Evolutionary conservation across 2,797 vertebrate genomes (phyloP).

Genomic region (Melanotaenia pygmaea): DNA sequence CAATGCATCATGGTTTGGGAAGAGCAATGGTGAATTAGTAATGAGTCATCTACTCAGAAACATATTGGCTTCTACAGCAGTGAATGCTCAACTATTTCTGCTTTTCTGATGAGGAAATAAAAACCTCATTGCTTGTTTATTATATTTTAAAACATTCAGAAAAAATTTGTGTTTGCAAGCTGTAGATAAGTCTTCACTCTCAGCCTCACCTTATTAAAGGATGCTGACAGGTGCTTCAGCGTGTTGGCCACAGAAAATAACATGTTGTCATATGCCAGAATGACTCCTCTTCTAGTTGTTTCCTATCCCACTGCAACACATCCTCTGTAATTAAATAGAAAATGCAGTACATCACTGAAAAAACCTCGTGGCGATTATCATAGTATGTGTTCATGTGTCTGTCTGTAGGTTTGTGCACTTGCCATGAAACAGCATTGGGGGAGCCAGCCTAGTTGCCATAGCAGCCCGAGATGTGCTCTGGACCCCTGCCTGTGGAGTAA

Average conservation of each 20-base stretch:
- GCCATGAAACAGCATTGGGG: conserved; percentile 64
- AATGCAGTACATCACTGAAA: conserved; percentile 34
- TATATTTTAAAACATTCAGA: neutral
- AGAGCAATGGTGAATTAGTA: conserved; percentile 52
- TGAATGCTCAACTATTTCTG: conserved; percentile 21
- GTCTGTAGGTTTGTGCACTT: conserved; percentile 48
- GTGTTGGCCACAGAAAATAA: neutral
- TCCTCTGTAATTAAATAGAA: conserved; percentile 55
- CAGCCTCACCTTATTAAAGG: neutral
- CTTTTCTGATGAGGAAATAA: conserved; percentile 2
- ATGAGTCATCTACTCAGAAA: conserved; percentile 58
- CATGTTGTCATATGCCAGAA: conserved; percentile 22
- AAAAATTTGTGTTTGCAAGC: neutral
- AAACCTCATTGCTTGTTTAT: neutral
- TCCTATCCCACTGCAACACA: conserved; percentile 2
- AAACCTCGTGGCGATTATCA: conserved; percentile 35
- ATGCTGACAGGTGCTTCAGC: neutral
- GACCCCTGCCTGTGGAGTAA: conserved; percentile 68
- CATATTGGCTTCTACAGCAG: conserved; percentile 38
- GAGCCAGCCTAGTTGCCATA: conserved; percentile 76
- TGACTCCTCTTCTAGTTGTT: conserved; percentile 20
- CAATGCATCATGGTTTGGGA: conserved; percentile 36
- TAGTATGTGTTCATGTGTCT: conserved; percentile 21
- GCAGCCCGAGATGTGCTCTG: conserved; percentile 72
- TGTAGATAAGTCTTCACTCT: conserved; percentile 6